Percentiles rank a stretch among this genome's conserved stretches.
These are phyloP conservation scores for Hormaphis cornu DNA, from an alignment of 1,140 invertebrate genomes.

Conservation along the genomic window DNA sequence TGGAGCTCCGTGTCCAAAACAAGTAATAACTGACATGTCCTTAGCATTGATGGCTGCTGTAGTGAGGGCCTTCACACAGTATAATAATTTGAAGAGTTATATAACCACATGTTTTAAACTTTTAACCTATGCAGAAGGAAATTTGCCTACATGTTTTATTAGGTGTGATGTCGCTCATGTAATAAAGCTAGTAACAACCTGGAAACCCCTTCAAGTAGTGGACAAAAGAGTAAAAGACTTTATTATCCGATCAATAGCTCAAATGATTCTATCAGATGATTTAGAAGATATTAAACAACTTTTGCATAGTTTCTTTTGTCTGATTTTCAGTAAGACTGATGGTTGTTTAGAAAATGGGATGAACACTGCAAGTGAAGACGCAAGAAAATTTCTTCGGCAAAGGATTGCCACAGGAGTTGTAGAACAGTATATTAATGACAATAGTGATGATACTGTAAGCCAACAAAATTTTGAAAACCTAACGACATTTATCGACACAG, in stretches of 20 bases:
- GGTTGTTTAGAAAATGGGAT: not conserved
- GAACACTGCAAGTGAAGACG: not conserved
- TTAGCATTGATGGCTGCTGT: constrained; percentile 24
- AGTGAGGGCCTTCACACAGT: constrained; percentile 18
- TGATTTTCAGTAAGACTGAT: not conserved
- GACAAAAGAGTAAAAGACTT: not conserved
- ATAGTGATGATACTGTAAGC: no score
- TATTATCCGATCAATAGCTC: not conserved
- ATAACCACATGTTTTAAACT: constrained; percentile 16
- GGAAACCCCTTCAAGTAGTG: not conserved
- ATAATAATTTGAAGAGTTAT: constrained; percentile 34
- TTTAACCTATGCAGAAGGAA: not conserved
- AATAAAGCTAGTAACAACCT: not conserved
- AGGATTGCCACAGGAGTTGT: not conserved
- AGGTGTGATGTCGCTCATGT: not conserved
- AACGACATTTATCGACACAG: no score
- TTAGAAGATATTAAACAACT: not conserved
- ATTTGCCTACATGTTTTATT: not conserved
- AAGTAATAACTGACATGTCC: constrained; percentile 34
- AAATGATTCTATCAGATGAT: not conserved
- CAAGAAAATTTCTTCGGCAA: not conserved
- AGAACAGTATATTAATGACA: not conserved
- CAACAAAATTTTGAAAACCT: not conserved
- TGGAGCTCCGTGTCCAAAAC: constrained; percentile 35
- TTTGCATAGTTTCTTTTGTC: not conserved